Evolutionary conservation across 2,888 invertebrate genomes (phyloP), one percentile per base, ranked within the genome.

Genomic region (Agrotis puta): DNA sequence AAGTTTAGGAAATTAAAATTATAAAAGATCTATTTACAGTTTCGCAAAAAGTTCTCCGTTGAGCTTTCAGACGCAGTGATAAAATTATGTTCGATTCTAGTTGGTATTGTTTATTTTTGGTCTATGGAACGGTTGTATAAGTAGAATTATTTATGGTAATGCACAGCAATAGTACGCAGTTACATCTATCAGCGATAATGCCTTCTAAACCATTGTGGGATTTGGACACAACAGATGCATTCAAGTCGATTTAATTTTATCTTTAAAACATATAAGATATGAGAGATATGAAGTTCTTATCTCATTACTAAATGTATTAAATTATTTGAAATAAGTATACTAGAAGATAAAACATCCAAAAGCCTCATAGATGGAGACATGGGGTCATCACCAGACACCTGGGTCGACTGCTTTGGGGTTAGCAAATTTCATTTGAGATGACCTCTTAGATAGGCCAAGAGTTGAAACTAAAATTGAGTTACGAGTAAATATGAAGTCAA

Each of bases 11-110:
- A 18, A 53, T 13, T 22, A 54, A 39, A 64, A 22, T 39, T 56
- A 47, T 39, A 7, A 45, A 33, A 74, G 0, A 48, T 9, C 0
- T 53, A 43, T 58, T 50, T 50, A 27, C 22, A 54, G 51, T 27
- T 62, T 53, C 2, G 56, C 18, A 24, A 53, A 61, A 80, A 69
- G 61, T n/a, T 80, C 20, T 43, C 11, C 13, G 18, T 63, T 4
- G 20, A 48, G 48, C 43, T 45, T 56, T 63, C 5, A 24, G 24
- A 45, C 39, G 3, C 48, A 45, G 45, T 6, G 7, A 13, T 45
- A 13, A 45, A 53, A 75, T 24, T 18, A 24, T 6, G 72, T 9
- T 61, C 2, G 18, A 33, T 39, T 50, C 2, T 39, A 50, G 13
- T 39, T 39, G 39, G 39, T 33, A 45, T n/a, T 77, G 48, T 54